Evolutionary conservation across 2,888 invertebrate species (phyloP).

Genomic region (Mantis religiosa): DNA sequence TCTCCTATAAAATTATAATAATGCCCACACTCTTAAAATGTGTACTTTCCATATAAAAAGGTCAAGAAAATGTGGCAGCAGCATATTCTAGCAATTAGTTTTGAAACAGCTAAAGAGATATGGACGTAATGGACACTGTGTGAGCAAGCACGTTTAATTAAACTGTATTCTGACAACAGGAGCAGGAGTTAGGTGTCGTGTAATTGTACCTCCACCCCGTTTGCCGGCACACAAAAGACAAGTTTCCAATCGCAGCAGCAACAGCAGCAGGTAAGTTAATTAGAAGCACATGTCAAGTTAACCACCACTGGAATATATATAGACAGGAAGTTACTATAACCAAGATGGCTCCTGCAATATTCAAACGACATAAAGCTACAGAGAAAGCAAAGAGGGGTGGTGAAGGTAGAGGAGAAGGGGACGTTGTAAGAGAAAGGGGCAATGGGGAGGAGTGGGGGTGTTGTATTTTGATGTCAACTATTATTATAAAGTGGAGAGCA

Average conservation of each 20-base stretch:
- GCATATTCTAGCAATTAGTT: not conserved
- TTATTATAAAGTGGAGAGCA: conserved; percentile 4
- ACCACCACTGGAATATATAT: not conserved
- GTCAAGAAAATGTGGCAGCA: not conserved
- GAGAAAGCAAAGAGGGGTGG: not conserved
- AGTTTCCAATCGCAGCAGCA: not conserved
- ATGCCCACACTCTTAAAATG: too few relatives aligned
- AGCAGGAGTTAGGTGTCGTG: not conserved
- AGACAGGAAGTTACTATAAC: conserved; percentile 5
- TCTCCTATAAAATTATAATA: too few relatives aligned
- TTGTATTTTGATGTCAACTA: not conserved
- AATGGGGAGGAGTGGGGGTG: not conserved
- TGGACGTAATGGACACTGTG: not conserved
- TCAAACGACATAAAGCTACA: conserved; percentile 16
- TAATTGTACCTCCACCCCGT: not conserved
- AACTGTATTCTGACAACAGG: not conserved
- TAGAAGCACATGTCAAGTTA: conserved; percentile 1
- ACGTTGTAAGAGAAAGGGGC: not conserved
- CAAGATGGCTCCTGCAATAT: conserved; percentile 23
- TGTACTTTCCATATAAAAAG: not conserved
- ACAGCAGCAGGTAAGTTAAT: not conserved
- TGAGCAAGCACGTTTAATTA: not conserved
- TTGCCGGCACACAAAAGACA: not conserved
- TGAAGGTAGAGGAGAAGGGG: not conserved
- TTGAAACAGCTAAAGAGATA: not conserved